phyloP scores from a whole-genome alignment of 2,797 vertebrate genomes.

The Glossophaga mutica region DNA sequence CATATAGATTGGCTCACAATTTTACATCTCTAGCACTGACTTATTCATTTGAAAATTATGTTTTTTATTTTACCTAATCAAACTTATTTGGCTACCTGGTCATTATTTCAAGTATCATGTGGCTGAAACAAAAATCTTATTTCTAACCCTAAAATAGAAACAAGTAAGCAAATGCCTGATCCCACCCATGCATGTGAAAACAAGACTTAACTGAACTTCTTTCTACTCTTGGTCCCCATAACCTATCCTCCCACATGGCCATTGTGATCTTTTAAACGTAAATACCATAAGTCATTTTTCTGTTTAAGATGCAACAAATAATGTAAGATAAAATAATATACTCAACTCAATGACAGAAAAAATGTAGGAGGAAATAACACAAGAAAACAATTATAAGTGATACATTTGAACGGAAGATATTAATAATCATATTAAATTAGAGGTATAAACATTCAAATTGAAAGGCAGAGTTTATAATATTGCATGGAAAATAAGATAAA shows the following conservation, averaged over 20 bases:
- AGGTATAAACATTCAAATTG: not conserved
- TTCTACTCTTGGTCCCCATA: not conserved
- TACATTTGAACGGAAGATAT: not conserved
- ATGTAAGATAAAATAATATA: not conserved
- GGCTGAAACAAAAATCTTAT: not conserved
- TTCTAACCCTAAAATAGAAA: not conserved
- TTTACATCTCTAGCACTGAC: not conserved
- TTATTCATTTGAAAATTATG: not conserved
- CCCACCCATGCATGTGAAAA: not conserved
- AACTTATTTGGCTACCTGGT: not conserved
- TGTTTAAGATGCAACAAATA: not conserved
- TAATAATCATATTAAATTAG: not conserved
- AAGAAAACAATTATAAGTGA: not conserved
- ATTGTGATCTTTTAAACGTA: not conserved
- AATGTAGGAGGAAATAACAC: not conserved
- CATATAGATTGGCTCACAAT: not conserved
- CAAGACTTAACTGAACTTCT: not conserved
- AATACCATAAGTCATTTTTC: not conserved
- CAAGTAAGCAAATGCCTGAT: not conserved
- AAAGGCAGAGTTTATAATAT: not conserved
- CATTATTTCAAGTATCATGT: not conserved
- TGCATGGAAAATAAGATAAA: not conserved
- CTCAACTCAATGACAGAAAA: not conserved
- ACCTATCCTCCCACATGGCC: not conserved
- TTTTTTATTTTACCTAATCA: not conserved